Evolutionary conservation across 1,140 invertebrate species (phyloP).

Genomic region (Drosophila nebulosa): DNA sequence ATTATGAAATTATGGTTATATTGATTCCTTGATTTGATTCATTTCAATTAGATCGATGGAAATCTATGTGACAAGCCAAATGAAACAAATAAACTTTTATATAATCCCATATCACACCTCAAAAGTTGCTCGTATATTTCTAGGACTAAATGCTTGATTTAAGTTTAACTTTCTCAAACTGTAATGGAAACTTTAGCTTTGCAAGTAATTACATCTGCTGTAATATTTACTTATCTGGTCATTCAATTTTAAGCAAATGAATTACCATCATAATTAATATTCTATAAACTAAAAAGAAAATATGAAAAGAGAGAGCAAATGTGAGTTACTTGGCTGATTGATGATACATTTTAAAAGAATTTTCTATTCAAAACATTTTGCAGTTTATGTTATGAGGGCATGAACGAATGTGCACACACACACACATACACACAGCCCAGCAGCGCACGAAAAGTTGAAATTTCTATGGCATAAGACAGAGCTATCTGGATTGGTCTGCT

Average conservation of each 20-base stretch:
- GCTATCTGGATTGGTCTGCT: not conserved
- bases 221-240: not conserved
- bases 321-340: conserved; percentile 40
- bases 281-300: not conserved
- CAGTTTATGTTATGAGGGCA: conserved; percentile 23
- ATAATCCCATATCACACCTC: too few relatives aligned
- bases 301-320: not conserved
- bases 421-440: not conserved
- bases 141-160: too few relatives aligned
- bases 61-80: too few relatives aligned
- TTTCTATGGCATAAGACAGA: conserved; percentile 31
- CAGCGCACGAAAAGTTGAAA: conserved; percentile 22
- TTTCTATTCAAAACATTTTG: not conserved
- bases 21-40: too few relatives aligned
- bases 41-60: too few relatives aligned
- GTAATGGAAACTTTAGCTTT: too few relatives aligned
- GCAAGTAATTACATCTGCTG: not conserved
- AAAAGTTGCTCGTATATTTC: too few relatives aligned
- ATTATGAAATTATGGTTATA: too few relatives aligned
- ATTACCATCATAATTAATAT: not conserved
- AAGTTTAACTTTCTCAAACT: too few relatives aligned
- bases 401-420: not conserved
- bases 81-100: too few relatives aligned
- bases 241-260: conserved; percentile 4
- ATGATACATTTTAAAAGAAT: conserved; percentile 27